Base-by-base conservation (phyloP, 2,797 vertebrate genomes). In the Ctenopoma kingsleyae region DNA sequence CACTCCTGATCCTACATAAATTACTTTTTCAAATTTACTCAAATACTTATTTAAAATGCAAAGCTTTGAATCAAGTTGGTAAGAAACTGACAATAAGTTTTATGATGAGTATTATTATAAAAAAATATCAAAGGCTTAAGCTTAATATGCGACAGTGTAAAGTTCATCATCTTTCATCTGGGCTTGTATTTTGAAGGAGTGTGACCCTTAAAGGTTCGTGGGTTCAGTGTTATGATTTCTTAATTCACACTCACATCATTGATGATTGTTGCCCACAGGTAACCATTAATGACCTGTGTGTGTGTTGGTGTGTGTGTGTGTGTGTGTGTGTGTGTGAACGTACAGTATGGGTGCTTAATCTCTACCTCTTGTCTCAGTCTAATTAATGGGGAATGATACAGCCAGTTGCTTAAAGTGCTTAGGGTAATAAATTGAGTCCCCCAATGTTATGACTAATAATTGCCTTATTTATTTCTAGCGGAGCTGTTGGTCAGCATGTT, bases 321-420 rank as follows among this genome's bases (percentile, higher is more conserved):
- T 22, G 71, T 74, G 76, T 82, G 79, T 81, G 77, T 73, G 58
- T 65, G 75, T 82, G 82, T 68, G 67, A 74, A 70, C 40, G 75
- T 89, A 73, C 38, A 46, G 49, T 81, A 70, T 85, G 83, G 91
- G 78, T 83, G 77, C 85, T 74, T 90, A 62, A 63, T 78, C 84
- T 93, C 77, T 83, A 73, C 56, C 78, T 59, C 85, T 76, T 81
- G 81, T 93, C 75, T 84, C 74, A 87, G 91, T 94, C 95, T 95
- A 95, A 95, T 95, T 95, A 93, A 95, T 90, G 94, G 94, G 94
- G 95, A 95, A 95, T 95, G 94, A 94, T 95, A 95, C 94, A 93
- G 92, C 93, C 85, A 87, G 80, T 90, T 63, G 65, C 74, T 81
- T 63, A 22, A 71, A 76, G 66, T 76, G 50, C 43, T 58, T 16